Conservation (phyloP, 2,797 vertebrate genomes). For the Corythornis leucogaster region DNA sequence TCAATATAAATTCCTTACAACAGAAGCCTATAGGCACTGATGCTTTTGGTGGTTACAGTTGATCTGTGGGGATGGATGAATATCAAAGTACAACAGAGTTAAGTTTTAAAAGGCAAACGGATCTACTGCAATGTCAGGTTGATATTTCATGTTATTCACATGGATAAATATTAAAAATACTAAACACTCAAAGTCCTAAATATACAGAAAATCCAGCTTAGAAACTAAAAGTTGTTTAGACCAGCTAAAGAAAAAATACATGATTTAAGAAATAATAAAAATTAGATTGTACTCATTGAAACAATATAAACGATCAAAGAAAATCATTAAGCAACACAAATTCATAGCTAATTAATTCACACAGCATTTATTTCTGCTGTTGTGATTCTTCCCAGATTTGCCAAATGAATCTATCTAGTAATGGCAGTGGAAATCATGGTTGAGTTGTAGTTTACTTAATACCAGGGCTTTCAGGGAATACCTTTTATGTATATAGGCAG, state of each 20-base stretch:
- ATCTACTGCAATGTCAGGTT: background rate
- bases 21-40: background rate
- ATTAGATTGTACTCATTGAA: background rate
- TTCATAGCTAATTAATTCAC: background rate
- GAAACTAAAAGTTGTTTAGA: background rate
- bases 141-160: background rate
- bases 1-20: background rate
- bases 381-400: background rate
- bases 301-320: background rate
- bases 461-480: background rate
- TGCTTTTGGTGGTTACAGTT: background rate
- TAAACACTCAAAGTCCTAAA: background rate
- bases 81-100: conserved; percentile 6
- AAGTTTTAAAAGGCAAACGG: background rate
- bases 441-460: background rate
- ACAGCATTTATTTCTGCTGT: background rate
- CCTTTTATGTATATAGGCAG: background rate
- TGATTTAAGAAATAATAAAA: background rate
- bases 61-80: background rate
- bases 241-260: background rate
- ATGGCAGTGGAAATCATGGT: background rate
- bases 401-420: background rate
- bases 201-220: background rate
- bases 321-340: background rate
- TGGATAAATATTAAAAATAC: background rate